Evolutionary conservation across 1,140 invertebrate species (phyloP).

Genomic region (Saccostrea glomerata): DNA sequence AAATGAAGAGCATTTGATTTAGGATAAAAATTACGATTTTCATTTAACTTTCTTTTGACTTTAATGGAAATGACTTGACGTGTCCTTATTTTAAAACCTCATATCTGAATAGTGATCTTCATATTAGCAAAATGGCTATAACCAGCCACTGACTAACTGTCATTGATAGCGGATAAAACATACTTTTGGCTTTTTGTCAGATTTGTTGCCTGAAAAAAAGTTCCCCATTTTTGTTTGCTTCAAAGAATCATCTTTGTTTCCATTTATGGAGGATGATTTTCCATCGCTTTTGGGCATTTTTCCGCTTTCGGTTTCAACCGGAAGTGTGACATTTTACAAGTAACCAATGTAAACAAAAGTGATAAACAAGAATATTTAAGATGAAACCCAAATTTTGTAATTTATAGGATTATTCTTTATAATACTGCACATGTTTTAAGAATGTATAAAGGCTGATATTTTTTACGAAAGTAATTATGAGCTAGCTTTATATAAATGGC

Average conservation of each 20-base stretch:
- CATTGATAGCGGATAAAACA: neutral
- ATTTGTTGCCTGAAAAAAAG: slow-evolving; percentile 25
- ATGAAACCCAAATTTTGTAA: neutral
- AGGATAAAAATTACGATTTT: too few relatives aligned
- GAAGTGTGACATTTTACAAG: neutral
- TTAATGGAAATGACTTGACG: too few relatives aligned
- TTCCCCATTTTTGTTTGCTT: slow-evolving; percentile 59
- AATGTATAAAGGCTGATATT: neutral
- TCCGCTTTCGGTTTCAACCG: slow-evolving; percentile 30
- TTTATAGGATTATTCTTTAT: neutral
- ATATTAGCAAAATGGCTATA: too few relatives aligned
- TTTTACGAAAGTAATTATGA: slow-evolving; percentile 31
- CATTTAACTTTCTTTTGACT: too few relatives aligned
- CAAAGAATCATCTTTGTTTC: neutral
- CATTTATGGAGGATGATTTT: neutral
- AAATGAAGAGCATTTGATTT: too few relatives aligned
- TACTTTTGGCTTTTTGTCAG: slow-evolving; percentile 26
- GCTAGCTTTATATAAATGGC: slow-evolving; percentile 51
- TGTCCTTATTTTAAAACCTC: too few relatives aligned
- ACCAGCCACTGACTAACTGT: too few relatives aligned
- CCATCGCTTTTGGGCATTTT: neutral
- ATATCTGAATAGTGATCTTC: too few relatives aligned
- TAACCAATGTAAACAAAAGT: slow-evolving; percentile 11
- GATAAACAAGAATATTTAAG: neutral
- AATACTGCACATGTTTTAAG: neutral